Percentiles rank a stretch among this genome's conserved stretches.
These are phyloP conservation scores for Pocillopora meandrina DNA, from an alignment of 92 coral and sea anemone genomes.

Conservation along the genomic window DNA sequence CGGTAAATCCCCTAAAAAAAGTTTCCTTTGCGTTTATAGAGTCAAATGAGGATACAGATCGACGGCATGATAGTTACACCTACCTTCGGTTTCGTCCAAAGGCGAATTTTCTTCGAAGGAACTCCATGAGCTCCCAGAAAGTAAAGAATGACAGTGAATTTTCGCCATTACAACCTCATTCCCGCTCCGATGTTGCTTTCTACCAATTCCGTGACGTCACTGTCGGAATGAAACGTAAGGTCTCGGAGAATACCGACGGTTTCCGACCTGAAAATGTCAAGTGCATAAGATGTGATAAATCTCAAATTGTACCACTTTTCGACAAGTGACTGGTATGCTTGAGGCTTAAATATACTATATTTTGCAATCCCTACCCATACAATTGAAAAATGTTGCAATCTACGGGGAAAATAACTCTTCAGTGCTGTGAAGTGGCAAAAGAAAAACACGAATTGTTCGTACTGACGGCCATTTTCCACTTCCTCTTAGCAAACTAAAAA, in stretches of 20 bases:
- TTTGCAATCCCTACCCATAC: not conserved
- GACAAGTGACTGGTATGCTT: not conserved
- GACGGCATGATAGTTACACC: conserved; percentile 36
- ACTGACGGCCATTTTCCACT: conserved; percentile 64
- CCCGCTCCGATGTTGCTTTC: conserved; percentile 97
- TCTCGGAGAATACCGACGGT: conserved; percentile 66
- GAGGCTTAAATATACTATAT: not conserved
- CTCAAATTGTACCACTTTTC: conserved; percentile 16
- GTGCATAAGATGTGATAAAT: conserved; percentile 24
- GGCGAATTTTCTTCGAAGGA: conserved; percentile 84
- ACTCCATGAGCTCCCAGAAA: conserved; percentile 99
- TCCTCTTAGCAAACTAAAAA: not conserved
- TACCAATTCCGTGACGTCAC: conserved; percentile 90
- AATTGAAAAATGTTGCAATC: not conserved
- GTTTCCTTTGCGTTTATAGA: conserved; percentile 40
- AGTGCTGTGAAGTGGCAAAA: not conserved
- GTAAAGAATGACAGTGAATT: conserved; percentile 98
- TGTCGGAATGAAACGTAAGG: conserved; percentile 67
- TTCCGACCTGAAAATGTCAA: conserved; percentile 86
- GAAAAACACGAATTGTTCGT: conserved; percentile 9
- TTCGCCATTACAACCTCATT: conserved; percentile 99
- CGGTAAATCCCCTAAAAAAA: conserved; percentile 70
- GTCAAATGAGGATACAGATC: conserved; percentile 32
- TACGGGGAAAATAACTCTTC: not conserved
- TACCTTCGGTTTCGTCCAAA: conserved; percentile 93